Evolutionary conservation across 2,113 vertebrate species (phyloP).

Genomic region (Pseudolaguvia tuberculata): DNA sequence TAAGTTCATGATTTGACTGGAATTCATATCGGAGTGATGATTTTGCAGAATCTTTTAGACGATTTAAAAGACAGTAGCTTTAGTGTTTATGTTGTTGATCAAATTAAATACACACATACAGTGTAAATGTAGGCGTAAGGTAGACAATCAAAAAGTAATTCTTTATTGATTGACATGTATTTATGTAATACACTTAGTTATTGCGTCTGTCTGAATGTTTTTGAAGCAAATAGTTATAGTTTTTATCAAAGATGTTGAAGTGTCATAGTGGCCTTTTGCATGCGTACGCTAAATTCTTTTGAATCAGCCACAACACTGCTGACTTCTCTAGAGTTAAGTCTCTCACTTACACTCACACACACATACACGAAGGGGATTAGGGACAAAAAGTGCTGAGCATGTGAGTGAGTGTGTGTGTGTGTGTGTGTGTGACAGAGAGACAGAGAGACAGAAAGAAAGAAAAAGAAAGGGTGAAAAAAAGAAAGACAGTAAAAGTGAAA

Average conservation of each 20-base stretch:
- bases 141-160: neutral
- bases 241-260: slow-evolving; percentile 7
- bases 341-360: neutral
- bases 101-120: no score
- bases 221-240: neutral
- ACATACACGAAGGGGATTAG: neutral
- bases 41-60: neutral
- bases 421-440: no score
- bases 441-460: slow-evolving; percentile 6
- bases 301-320: slow-evolving; percentile 60
- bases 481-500: neutral
- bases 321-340: slow-evolving; percentile 56
- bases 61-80: no score
- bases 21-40: neutral
- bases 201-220: neutral
- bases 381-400: slow-evolving; percentile 41
- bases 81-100: no score
- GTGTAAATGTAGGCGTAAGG: no score
- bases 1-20: neutral
- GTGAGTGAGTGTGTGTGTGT: neutral
- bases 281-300: slow-evolving; percentile 59
- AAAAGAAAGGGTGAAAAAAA: neutral
- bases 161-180: neutral
- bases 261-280: slow-evolving; percentile 24
- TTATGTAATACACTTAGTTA: neutral